Conservation (phyloP, 2,888 invertebrate genomes). For the Hypercompe scribonia region DNA sequence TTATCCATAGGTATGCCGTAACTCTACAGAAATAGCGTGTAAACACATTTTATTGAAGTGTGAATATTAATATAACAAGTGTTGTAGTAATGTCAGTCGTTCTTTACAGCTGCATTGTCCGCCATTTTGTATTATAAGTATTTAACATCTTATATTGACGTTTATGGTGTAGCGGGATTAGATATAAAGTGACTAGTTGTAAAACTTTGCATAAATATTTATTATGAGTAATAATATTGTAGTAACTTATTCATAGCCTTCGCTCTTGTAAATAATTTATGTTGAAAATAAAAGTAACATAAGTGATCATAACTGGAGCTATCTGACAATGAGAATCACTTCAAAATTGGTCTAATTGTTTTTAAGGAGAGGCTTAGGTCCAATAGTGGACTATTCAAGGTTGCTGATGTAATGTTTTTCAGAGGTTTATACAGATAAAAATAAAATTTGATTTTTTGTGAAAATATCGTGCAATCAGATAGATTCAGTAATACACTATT, state of each 20-base stretch:
- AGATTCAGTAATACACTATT: too few species aligned
- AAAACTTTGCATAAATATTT: constrained; percentile 1
- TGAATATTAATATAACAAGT: constrained; percentile 25
- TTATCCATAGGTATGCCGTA: constrained; percentile 10
- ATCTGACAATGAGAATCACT: too few species aligned
- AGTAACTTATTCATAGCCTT: background rate
- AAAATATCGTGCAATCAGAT: too few species aligned
- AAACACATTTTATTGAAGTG: constrained; percentile 23
- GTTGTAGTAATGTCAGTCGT: constrained; percentile 11
- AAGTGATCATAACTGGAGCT: too few species aligned
- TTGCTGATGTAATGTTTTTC: too few species aligned
- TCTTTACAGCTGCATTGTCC: constrained; percentile 11
- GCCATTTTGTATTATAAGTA: constrained; percentile 11
- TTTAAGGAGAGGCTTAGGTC: too few species aligned
- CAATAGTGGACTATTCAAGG: too few species aligned
- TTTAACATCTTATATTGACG: constrained; percentile 6
- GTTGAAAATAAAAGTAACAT: too few species aligned
- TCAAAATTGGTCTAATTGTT: too few species aligned
- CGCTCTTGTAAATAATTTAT: too few species aligned
- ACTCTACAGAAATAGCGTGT: constrained; percentile 21
- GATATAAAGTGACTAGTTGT: background rate
- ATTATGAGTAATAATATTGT: constrained; percentile 4
- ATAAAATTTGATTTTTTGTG: too few species aligned
- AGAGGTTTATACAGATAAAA: too few species aligned
- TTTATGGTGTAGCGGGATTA: constrained; percentile 5